Conservation (phyloP, 1,140 invertebrate species). For the Drosophila sp. region DNA sequence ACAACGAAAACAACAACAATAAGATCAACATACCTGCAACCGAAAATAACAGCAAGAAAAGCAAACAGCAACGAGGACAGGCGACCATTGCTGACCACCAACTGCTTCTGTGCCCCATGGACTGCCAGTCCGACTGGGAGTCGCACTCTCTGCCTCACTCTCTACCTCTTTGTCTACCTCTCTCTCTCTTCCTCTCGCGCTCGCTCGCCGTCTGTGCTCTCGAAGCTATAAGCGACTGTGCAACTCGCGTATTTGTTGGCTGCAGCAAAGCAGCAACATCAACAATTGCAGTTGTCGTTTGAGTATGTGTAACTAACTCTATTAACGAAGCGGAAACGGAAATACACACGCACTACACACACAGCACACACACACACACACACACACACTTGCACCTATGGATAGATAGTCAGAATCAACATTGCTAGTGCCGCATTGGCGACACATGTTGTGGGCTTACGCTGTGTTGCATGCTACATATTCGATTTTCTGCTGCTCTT, state of each 20-base stretch:
- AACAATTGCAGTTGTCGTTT: constrained; percentile 43
- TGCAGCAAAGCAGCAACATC: constrained; percentile 9
- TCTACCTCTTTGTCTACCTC: too few species aligned
- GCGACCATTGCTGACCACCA: constrained; percentile 9
- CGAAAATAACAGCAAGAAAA: constrained; percentile 52
- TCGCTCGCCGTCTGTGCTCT: too few species aligned
- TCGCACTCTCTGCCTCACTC: background rate
- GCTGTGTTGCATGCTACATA: constrained; percentile 31
- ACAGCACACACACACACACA: constrained; percentile 15
- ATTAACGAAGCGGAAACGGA: constrained; percentile 82
- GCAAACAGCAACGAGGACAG: constrained; percentile 48
- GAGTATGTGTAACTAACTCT: constrained; percentile 80
- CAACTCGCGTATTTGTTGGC: constrained; percentile 52
- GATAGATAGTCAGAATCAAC: constrained; percentile 18
- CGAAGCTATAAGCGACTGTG: constrained; percentile 29
- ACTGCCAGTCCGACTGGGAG: background rate
- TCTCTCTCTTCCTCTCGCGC: background rate
- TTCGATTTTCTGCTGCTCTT: background rate
- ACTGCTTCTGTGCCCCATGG: constrained; percentile 48
- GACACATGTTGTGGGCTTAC: constrained; percentile 51
- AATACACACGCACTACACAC: constrained; percentile 45
- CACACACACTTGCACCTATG: background rate
- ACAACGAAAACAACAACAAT: constrained; percentile 14
- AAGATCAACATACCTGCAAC: constrained; percentile 35
- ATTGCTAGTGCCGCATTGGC: constrained; percentile 36